These are phyloP conservation scores for Heliocidaris erythrogramma DNA, from an alignment of 35 echinoderm and acorn worm species.

Conservation along the genomic window DNA sequence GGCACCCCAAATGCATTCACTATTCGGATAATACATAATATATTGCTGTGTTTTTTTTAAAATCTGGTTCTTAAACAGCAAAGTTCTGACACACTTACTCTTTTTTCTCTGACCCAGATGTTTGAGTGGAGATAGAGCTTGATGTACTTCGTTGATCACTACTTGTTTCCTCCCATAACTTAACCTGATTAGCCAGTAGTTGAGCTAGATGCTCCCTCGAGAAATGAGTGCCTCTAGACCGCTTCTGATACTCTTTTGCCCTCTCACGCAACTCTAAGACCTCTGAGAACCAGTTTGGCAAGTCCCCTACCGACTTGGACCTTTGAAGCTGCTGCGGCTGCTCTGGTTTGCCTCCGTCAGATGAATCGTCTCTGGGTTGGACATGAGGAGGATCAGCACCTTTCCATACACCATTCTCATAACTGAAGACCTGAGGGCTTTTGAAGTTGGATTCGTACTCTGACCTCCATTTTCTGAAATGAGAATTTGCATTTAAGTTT, in stretches of 20 bases:
- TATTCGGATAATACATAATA: no score
- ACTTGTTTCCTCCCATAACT: conserved; percentile 50
- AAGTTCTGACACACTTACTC: conserved; percentile 49
- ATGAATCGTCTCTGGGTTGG: conserved; percentile 72
- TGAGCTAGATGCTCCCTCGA: conserved; percentile 82
- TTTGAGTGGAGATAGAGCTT: conserved; percentile 71
- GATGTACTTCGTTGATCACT: conserved; percentile 58
- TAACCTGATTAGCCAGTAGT: conserved; percentile 64
- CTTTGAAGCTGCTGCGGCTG: conserved; percentile 31
- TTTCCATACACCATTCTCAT: conserved; percentile 91
- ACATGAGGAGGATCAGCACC: conserved; percentile 94
- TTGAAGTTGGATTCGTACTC: conserved; percentile 94
- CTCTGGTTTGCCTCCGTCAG: conserved; percentile 25
- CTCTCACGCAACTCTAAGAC: conserved; percentile 85
- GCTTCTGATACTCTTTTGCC: conserved; percentile 83
- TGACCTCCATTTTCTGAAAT: conserved; percentile 89
- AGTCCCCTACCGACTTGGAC: conserved; percentile 63
- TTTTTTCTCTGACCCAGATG: conserved; percentile 67
- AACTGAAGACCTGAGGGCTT: conserved; percentile 71
- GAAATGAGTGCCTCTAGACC: conserved; percentile 90
- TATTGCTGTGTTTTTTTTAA: no score
- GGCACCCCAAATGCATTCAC: no score
- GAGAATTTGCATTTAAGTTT: background rate
- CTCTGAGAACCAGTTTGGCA: conserved; percentile 95
- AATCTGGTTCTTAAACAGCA: no score